Evolutionary conservation across 2,797 vertebrate species (phyloP), one percentile per base, ranked within the genome.

Genomic region (Cynodonichthys magdalenae): DNA sequence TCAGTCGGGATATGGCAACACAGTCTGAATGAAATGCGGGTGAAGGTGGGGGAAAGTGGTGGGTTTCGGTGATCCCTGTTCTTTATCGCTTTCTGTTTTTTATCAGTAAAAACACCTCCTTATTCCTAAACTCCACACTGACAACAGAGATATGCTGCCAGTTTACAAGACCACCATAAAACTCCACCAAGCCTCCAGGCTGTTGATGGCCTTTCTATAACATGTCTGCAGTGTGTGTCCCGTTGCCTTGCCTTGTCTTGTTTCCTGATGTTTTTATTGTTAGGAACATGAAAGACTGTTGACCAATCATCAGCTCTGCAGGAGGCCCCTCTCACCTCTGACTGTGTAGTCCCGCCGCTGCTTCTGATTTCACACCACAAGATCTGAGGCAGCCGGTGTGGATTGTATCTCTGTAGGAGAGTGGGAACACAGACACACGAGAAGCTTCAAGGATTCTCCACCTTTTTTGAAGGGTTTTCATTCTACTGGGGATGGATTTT

Each of bases 1-100:
- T 90, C 87, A 82, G 69, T 77, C 44, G 70, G 78, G 87, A 87
- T 84, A 86, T 80, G 68, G 81, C 64, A 69, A 59, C 66, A 75
- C 83, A 74, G 85, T 87, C 69, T 70, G 75, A 83, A 79, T 70
- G 56, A 31, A 75, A 81, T 80, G 56, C 79, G 59, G 50, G 57
- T 47, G 56, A 28, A 41, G 57, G 24, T 71, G 65, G 59, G 56
- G 29, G 28, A 29, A 29, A 29, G 3, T 6, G 74, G 83, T 77
- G n/a, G n/a, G n/a, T n/a, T n/a, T n/a, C n/a, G n/a, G 49, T 58
- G 75, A 77, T 71, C 75, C 76, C 44, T 66, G 63, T 49, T 51
- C 28, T 66, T 15, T 27, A 42, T 57, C 18, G 20, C 36, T 19
- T 53, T 17, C 1, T 54, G 6, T 59, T 48, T 45, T 15, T 6